Evolutionary conservation across 2,888 invertebrate species (phyloP), one percentile per base, ranked within the genome.

Genomic region (Mantis religiosa): DNA sequence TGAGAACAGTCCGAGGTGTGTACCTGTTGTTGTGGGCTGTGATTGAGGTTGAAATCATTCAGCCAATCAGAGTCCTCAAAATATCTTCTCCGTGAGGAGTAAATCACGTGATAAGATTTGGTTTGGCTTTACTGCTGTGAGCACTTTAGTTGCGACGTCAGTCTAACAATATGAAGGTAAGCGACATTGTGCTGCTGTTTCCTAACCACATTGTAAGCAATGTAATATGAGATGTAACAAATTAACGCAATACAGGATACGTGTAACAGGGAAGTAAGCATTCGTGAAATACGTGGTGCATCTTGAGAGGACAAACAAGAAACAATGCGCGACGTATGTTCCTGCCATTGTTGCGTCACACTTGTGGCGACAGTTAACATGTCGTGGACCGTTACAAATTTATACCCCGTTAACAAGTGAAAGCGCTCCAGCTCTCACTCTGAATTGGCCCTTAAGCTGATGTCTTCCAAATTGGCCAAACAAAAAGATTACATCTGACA

Each of bases 291-390:
- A 6, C 54, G 54, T 3, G 15, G 20, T 54, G 14, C n/a, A n/a
- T n/a, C n/a, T n/a, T n/a, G n/a, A n/a, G n/a, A 3, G 14, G 8
- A 34, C 34, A 8, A 7, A 20, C 1, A 7, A 41, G 20, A 71
- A 71, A 71, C 54, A 71, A 71, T 71, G 20, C 54, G 20, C 54
- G 54, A 71, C 25, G 54, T 71, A 0, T 54, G 41, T 86, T 86
- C 71, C 86, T 28, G 86, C 71, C 71, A 86, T 86, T 71, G 54
- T 86, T 86, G 86, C 86, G 86, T 86, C 54, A 86, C 86, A 71
- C 54, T 71, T 71, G 20, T 71, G 54, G 54, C 54, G 54, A 71
- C 54, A 71, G 54, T 71, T 71, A 6, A 71, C 54, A 71, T 71
- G 20, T 71, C 54, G 54, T 71, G 54, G 54, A 71, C 54, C 54